Evolutionary conservation across 2,797 vertebrate genomes (phyloP).

Genomic region (Ctenosaura bakeri): DNA sequence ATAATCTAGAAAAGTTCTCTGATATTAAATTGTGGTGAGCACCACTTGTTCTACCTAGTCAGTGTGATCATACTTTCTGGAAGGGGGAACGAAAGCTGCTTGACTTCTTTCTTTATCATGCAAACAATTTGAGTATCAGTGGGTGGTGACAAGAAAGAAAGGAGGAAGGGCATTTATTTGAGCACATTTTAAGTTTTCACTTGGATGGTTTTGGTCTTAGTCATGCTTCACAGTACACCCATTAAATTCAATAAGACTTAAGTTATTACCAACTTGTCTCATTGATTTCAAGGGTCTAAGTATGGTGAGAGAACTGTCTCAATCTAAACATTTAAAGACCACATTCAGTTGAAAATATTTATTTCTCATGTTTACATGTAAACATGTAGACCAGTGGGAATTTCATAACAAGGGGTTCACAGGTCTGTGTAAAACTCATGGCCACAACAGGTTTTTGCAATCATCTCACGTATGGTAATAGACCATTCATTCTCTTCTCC

Average conservation of each 20-base stretch:
- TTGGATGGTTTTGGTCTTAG: background rate
- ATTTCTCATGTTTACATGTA: background rate
- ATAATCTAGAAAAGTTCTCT: background rate
- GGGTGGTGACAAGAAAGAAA: too few species aligned
- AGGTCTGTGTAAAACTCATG: background rate
- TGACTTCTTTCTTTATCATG: background rate
- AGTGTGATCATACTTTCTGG: background rate
- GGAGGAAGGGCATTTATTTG: too few species aligned
- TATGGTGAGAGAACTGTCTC: background rate
- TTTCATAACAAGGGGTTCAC: background rate
- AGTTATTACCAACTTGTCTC: background rate
- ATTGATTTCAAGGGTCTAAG: background rate
- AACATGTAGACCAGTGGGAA: background rate
- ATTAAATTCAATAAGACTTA: background rate
- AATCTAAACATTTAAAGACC: background rate
- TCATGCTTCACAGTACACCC: background rate
- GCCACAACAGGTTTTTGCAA: background rate
- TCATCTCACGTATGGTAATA: background rate
- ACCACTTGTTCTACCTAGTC: background rate
- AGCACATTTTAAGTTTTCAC: too few species aligned
- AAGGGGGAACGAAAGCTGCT: background rate
- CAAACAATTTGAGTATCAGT: background rate
- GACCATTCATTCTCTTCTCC: background rate
- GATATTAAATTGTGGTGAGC: background rate
- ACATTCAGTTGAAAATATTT: slow-evolving; percentile 9